Evolutionary conservation across 1,140 invertebrate species (phyloP).

Genomic region (Carposina sasakii): DNA sequence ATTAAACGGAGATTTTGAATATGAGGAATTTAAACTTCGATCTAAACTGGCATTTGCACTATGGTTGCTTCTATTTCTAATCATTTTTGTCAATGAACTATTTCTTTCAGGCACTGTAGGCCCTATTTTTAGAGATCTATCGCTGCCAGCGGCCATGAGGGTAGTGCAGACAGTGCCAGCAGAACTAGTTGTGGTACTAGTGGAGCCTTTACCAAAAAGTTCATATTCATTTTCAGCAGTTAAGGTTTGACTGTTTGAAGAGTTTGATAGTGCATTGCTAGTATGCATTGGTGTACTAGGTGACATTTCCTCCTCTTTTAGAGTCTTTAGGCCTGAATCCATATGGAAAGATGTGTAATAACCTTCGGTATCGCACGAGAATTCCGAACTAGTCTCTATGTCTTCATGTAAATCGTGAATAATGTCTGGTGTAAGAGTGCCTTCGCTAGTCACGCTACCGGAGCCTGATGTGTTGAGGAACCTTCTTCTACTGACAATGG

Average conservation of each 20-base stretch:
- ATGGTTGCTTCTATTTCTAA: conserved; percentile 54
- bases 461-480: conserved; percentile 84
- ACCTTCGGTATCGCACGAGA: conserved; percentile 96
- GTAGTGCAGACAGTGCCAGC: conserved; percentile 91
- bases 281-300: conserved; percentile 77
- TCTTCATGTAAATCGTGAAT: conserved; percentile 85
- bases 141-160: conserved; percentile 76
- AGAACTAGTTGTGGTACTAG: conserved; percentile 91
- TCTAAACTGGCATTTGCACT: conserved; percentile 74
- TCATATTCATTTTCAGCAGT: conserved; percentile 90
- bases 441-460: conserved; percentile 87
- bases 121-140: conserved; percentile 73
- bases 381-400: conserved; percentile 92
- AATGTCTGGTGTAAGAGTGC: conserved; percentile 87
- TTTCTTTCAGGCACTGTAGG: conserved; percentile 85
- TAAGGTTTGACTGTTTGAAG: conserved; percentile 74
- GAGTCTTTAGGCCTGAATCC: conserved; percentile 92
- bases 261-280: conserved; percentile 75
- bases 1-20: conserved; percentile 66
- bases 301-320: conserved; percentile 83
- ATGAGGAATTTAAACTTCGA: conserved; percentile 62
- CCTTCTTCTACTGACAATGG: conserved; percentile 77
- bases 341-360: conserved; percentile 98
- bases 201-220: conserved; percentile 89
- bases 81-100: conserved; percentile 76